phyloP scores from a whole-genome alignment of 2,888 invertebrate species.

The Autographa gamma region DNA sequence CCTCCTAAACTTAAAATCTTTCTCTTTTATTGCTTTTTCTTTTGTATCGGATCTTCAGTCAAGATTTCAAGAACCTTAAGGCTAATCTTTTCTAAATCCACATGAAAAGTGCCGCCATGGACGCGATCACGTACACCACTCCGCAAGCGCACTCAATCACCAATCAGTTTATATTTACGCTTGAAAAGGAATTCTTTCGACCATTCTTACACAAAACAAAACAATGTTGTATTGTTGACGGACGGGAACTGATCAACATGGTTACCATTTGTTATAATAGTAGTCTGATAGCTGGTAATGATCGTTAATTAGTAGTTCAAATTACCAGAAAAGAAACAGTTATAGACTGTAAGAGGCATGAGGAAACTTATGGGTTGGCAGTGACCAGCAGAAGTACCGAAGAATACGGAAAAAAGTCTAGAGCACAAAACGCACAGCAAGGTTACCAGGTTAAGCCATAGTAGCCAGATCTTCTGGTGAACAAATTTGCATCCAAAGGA shows the following conservation, averaged over 20 bases:
- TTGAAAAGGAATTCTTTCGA: conserved; percentile 48
- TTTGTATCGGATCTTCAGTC: not conserved
- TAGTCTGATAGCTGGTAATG: not conserved
- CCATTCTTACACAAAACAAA: conserved; percentile 39
- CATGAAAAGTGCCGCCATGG: conserved; percentile 31
- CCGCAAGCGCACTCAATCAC: conserved; percentile 22
- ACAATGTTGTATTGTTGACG: conserved; percentile 46
- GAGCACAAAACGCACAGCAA: too few species aligned
- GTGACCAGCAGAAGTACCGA: too few species aligned
- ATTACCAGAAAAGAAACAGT: conserved; percentile 18
- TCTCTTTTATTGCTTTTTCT: too few species aligned
- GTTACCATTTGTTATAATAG: conserved; percentile 5
- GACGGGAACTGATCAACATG: conserved; percentile 23
- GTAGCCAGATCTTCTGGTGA: too few species aligned
- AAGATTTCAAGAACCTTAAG: not conserved
- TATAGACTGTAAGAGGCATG: too few species aligned
- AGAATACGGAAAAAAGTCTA: too few species aligned
- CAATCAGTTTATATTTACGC: conserved; percentile 53
- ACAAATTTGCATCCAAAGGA: too few species aligned
- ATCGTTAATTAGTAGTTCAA: not conserved
- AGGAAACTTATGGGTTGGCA: too few species aligned
- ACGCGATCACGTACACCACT: conserved; percentile 41
- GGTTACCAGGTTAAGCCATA: too few species aligned
- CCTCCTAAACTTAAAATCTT: too few species aligned
- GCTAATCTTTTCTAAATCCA: not conserved